Conservation (phyloP, 2,888 invertebrate genomes). For the Pocota personata region DNA sequence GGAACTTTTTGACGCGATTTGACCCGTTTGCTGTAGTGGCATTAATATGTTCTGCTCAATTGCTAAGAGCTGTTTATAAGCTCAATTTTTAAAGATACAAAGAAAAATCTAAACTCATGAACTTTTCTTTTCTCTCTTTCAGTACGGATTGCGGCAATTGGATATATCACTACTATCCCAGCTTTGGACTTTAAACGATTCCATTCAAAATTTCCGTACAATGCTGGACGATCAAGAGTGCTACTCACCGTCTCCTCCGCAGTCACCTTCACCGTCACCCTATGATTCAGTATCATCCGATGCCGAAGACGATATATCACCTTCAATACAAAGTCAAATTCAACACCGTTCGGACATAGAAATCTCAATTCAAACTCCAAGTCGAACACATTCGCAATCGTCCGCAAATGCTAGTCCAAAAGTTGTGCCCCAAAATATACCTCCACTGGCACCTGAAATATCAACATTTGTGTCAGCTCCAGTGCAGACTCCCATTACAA, state of each 20-base stretch:
- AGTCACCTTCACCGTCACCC: constrained; percentile 81
- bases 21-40: too few species aligned
- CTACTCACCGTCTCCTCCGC: constrained; percentile 75
- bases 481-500: constrained; percentile 33
- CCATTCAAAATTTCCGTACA: constrained; percentile 93
- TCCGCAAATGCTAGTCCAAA: constrained; percentile 29
- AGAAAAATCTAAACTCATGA: neutral
- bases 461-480: constrained; percentile 19
- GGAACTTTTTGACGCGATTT: too few species aligned
- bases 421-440: constrained; percentile 12
- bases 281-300: constrained; percentile 81
- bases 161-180: constrained; percentile 95
- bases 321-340: constrained; percentile 64
- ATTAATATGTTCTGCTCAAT: too few species aligned
- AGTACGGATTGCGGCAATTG: constrained; percentile 94
- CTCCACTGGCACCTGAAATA: constrained; percentile 28
- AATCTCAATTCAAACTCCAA: neutral
- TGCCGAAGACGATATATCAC: constrained; percentile 78
- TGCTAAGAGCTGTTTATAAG: too few species aligned
- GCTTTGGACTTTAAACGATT: constrained; percentile 95
- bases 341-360: constrained; percentile 38
- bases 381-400: constrained; percentile 6
- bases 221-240: constrained; percentile 84
- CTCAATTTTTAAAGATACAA: too few species aligned
- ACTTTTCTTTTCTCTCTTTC: constrained; percentile 80